Evolutionary conservation across 2,113 vertebrate genomes (phyloP).

Genomic region (Axis porcinus): DNA sequence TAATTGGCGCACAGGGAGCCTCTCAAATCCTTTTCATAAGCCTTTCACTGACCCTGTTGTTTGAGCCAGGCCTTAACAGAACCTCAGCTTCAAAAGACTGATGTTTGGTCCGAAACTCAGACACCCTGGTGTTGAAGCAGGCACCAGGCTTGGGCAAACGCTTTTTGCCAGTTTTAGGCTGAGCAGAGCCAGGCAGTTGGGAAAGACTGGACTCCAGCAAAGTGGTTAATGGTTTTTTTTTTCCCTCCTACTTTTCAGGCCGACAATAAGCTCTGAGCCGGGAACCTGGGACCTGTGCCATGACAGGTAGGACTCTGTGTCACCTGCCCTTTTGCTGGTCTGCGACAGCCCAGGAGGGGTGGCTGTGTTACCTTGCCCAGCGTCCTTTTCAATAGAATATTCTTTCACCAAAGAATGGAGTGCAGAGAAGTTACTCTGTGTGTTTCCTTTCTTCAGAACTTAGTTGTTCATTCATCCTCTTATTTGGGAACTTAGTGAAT

Average conservation of each 20-base stretch:
- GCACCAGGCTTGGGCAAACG: neutral
- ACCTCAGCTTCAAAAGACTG: neutral
- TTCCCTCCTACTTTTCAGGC: neutral
- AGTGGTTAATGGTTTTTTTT: neutral
- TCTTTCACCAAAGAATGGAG: neutral
- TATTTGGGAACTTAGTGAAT: neutral
- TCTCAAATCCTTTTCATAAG: neutral
- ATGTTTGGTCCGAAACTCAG: neutral
- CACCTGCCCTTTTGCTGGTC: accelerated
- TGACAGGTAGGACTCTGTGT: neutral
- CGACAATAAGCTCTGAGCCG: neutral
- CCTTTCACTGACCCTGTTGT: neutral
- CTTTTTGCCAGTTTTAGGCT: neutral
- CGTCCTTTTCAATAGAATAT: neutral
- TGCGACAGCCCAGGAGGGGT: neutral
- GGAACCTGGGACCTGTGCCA: accelerated
- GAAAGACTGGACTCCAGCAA: neutral
- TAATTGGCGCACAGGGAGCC: neutral
- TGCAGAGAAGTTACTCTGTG: neutral
- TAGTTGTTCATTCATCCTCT: neutral
- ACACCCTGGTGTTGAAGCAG: neutral
- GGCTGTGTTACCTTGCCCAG: neutral
- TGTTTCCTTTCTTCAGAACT: neutral
- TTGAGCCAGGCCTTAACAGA: neutral
- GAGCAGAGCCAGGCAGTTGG: neutral